Conservation (phyloP, 2,797 vertebrate species). For the Mareca strepera region DNA sequence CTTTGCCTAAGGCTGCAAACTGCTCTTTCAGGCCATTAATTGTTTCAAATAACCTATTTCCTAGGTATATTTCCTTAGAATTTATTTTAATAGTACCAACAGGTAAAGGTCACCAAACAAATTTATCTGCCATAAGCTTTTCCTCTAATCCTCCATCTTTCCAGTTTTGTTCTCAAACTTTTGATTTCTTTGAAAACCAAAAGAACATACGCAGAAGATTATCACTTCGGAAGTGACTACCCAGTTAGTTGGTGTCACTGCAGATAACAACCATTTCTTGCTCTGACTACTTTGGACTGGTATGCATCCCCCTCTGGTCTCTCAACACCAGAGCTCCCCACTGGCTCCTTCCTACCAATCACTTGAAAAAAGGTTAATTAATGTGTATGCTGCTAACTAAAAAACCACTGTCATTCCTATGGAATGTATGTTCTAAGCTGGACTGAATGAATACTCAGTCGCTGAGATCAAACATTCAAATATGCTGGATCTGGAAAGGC, state of each 20-base stretch:
- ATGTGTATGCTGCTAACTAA: background rate
- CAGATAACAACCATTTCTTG: background rate
- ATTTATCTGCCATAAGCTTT: background rate
- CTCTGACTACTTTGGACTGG: background rate
- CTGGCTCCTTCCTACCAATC: background rate
- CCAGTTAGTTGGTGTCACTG: background rate
- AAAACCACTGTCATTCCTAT: background rate
- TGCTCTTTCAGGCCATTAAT: conserved; percentile 1
- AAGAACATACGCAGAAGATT: background rate
- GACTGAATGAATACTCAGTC: background rate
- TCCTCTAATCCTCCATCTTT: background rate
- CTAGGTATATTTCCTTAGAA: conserved; percentile 6
- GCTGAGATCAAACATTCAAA: background rate
- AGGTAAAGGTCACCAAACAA: background rate
- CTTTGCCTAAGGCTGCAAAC: background rate
- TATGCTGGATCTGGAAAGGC: background rate
- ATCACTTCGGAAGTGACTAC: background rate
- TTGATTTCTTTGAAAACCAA: background rate
- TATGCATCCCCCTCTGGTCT: background rate
- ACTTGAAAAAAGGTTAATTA: background rate
- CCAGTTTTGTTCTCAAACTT: background rate
- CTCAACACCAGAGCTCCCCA: background rate
- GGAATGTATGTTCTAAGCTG: background rate
- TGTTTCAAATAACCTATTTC: conserved; percentile 42
- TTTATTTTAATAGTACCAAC: background rate